phyloP scores from a whole-genome alignment of 2,888 invertebrate genomes.

The Macrosiphum euphorbiae region DNA sequence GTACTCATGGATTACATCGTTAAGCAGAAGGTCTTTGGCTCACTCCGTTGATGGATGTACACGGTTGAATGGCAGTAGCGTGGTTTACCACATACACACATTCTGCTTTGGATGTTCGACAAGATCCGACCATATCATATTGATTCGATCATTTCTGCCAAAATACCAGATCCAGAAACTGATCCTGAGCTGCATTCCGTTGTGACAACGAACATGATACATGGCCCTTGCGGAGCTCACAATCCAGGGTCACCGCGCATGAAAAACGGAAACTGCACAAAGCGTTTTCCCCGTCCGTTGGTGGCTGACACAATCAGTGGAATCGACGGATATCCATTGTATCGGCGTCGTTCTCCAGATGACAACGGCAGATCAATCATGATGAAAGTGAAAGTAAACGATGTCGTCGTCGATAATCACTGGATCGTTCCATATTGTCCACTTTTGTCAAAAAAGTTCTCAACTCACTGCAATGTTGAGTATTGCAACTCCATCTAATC shows the following conservation, averaged over 20 bases:
- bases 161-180: no score
- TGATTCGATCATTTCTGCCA: no score
- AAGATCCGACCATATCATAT: no score
- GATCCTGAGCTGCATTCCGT: conserved; percentile 66
- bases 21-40: no score
- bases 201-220: conserved; percentile 67
- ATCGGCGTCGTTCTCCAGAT: conserved; percentile 68
- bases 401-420: conserved; percentile 66
- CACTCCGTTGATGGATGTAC: no score
- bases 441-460: conserved; percentile 66
- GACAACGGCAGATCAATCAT: conserved; percentile 67
- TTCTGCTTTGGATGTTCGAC: no score
- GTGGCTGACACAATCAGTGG: conserved; percentile 68
- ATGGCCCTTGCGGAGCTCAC: conserved; percentile 68
- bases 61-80: no score
- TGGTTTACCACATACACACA: no score
- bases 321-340: conserved; percentile 69
- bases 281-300: conserved; percentile 67
- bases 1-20: no score
- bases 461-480: conserved; percentile 68
- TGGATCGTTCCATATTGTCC: conserved; percentile 67
- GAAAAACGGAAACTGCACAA: conserved; percentile 66
- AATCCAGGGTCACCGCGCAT: conserved; percentile 67
- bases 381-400: conserved; percentile 66
- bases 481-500: conserved; percentile 69